Base-by-base conservation (phyloP, 2,888 invertebrate genomes). In the Abrostola tripartita region DNA sequence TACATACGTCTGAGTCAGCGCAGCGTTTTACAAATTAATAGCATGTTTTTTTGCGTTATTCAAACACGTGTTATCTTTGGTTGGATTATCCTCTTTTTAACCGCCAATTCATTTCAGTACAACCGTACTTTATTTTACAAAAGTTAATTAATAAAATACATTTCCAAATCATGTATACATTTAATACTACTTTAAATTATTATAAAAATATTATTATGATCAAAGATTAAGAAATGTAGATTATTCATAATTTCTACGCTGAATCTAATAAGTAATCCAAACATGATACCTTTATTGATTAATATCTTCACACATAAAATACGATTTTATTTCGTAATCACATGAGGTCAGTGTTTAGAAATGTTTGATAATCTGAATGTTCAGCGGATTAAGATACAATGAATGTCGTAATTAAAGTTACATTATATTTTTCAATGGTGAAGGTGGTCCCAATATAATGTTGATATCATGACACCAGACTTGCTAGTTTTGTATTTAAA, bases 361-460 rank as follows among this genome's bases (percentile, higher is more conserved):
- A 24, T 42, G 49, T 47, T 41, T 37, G 12, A 37, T 52, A 44
- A 55, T 37, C 40, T 14, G 0, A 12, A 44, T 60, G 44, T 11
- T 42, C 24, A 55, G 9, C 7, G 24, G 60, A 75, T 58, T 57
- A 59, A 58, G 37, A 57, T 50, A 64, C 37, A 24, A 51, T 37
- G 36, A 10, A 11, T 56, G 38, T 58, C 56, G 36, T 64, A 53
- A 38, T 40, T 50, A 36, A 44, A 42, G 57, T 52, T 44, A 14
- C 5, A 65, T 50, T 52, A 62, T 51, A 11, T 61, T 61, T 63
- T 65, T 65, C 50, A 76, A 68, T 68, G 70, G 77, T 40, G 49
- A 67, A 76, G 36, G 49, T 63, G 67, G 61, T 64, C 77, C 65
- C 55, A 73, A 79, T 60, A 60, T 65, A 69, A 67, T 59, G 4